Percentiles rank a stretch among this genome's conserved stretches.
These are phyloP conservation scores for Pluvialis apricaria DNA, from an alignment of 2,113 vertebrate species.

Conservation along the genomic window DNA sequence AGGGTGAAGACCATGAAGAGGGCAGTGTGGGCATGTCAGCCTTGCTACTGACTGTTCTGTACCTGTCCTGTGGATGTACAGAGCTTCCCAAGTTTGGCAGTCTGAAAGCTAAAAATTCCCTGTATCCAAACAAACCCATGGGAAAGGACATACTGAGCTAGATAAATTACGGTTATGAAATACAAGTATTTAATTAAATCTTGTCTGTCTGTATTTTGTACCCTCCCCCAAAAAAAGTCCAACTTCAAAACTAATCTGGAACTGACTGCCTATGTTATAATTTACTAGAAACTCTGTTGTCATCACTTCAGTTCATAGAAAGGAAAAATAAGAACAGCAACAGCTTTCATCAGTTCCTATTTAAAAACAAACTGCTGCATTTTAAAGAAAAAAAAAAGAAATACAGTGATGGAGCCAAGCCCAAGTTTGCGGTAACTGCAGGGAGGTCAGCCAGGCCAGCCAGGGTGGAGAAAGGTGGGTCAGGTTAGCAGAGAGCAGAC, in stretches of 20 bases:
- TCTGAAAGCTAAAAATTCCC: conserved; percentile 12
- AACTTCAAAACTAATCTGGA: conserved; percentile 48
- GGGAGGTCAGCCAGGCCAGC: neutral
- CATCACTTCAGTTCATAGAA: conserved; percentile 62
- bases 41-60: neutral
- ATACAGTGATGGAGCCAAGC: neutral
- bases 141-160: conserved; percentile 24
- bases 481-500: neutral
- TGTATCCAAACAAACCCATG: neutral
- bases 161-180: conserved; percentile 56
- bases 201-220: conserved; percentile 33
- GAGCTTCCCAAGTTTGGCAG: neutral
- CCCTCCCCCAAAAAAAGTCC: neutral
- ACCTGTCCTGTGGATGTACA: neutral
- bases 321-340: conserved; percentile 29
- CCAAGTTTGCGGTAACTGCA: neutral
- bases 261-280: conserved; percentile 37
- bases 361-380: neutral
- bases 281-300: conserved; percentile 60
- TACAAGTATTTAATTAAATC: conserved; percentile 61
- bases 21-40: neutral
- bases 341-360: neutral
- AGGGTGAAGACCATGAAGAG: neutral
- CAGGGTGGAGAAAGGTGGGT: neutral
- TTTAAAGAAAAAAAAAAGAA: neutral